Evolutionary conservation across 23 tunicate species (phyloP).

Genomic region (Diplosoma virens): DNA sequence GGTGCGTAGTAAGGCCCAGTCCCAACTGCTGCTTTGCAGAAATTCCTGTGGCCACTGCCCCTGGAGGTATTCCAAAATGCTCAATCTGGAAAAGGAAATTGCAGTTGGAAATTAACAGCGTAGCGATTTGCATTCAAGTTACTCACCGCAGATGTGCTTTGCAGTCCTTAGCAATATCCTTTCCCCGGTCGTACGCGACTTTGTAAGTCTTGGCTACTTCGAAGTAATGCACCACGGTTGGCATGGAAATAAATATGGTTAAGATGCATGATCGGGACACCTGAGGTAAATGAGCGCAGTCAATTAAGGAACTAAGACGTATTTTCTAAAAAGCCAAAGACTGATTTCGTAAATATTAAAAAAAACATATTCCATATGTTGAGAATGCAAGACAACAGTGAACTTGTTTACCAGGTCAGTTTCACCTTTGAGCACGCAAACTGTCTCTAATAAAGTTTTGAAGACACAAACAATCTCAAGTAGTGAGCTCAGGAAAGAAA

Average conservation of each 20-base stretch:
- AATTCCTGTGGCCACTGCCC: conserved; percentile 37
- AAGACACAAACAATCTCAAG: too few relatives aligned
- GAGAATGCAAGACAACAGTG: too few relatives aligned
- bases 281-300: conserved; percentile 4
- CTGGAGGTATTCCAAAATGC: conserved; percentile 29
- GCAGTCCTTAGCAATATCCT: conserved; percentile 13
- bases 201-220: conserved; percentile 42
- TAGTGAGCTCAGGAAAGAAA: background rate
- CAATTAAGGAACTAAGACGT: too few relatives aligned
- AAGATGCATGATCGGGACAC: conserved; percentile 48
- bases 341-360: too few relatives aligned
- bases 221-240: conserved; percentile 40
- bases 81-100: conserved; percentile 8
- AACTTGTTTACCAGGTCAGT: too few relatives aligned
- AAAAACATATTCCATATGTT: too few relatives aligned
- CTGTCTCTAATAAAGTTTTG: too few relatives aligned
- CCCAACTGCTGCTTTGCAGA: conserved; percentile 40
- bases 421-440: too few relatives aligned
- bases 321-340: too few relatives aligned
- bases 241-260: conserved; percentile 36
- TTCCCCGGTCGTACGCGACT: conserved; percentile 17
- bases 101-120: background rate
- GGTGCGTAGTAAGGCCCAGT: conserved; percentile 34
- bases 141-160: conserved; percentile 25
- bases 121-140: background rate